Evolutionary conservation across 1,140 invertebrate species (phyloP), one percentile per base, ranked within the genome.

Genomic region (Ctenoplectra terminalis): DNA sequence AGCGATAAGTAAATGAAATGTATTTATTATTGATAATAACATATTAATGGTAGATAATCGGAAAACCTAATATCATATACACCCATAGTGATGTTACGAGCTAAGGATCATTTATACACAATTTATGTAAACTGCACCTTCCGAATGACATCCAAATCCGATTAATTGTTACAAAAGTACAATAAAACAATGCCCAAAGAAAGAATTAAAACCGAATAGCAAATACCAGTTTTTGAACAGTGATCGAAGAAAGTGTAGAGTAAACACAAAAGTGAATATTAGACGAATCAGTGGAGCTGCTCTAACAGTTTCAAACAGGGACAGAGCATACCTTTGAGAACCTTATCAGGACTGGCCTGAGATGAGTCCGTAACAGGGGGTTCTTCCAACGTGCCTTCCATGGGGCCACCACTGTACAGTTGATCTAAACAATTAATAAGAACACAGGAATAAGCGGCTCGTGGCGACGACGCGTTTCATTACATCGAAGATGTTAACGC

Each of bases 301-400:
- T 48, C 17, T 37, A 52, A 64, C 5, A 63, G 11, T 37, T 50
- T 37, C 31, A 72, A 72, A 46, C 1, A n/a, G 50, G 9, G 17
- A 17, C 31, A 37, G 20, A 61, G 52, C 54, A 81, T 90, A 94
- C 93, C 93, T 93, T 90, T 93, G 17, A 87, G 70, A 77, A 86
- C 75, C 40, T 84, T 84, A 60, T 90, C 88, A 63, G 88, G 87
- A 87, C 89, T 88, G 75, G 89, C 89, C 73, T 89, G 88, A 67
- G 89, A 89, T 58, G 91, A 90, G 90, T 93, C 93, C 90, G 93
- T 93, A 90, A 91, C 90, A 90, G 90, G 79, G 67, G 88, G 74
- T 64, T 93, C 92, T 90, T 93, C 93, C 84, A 91, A 89, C 73
- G 92, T 91, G 88, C 91, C 92, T 92, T 94, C 93, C 93, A 94